Evolutionary conservation across 2,113 vertebrate genomes (phyloP), one percentile per base, ranked within the genome.

Genomic region (Ahaetulla prasina): DNA sequence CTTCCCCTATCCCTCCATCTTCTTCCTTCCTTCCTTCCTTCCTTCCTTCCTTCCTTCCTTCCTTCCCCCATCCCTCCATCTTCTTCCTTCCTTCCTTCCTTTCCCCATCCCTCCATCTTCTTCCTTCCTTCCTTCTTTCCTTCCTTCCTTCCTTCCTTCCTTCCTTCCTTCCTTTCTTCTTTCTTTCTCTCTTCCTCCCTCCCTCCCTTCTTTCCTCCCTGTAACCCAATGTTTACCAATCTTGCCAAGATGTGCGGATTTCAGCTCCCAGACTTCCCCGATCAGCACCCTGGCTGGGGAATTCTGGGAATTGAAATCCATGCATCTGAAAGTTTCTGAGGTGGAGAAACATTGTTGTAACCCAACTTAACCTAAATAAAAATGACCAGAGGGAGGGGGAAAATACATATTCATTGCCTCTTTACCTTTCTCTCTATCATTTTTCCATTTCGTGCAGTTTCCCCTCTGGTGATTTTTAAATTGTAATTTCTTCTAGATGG

Each of bases 1-100:
- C 16, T 8, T 20, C 1, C 6, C 2, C 22, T 0, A 6, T 7
- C 6, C 2, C 6, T 23, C 0, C 20, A 2, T 5, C 18, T 54
- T 4, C 0, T 5, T 54, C 3, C 1, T 9, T 49, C 20, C 2
- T 55, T 7, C 1, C 6, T 55, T 6, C 6, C 22, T 55, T 20
- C 6, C 11, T 63, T 12, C 11, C 27, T n/a, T 14, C 27, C 10
- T 63, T 27, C 27, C 11, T 5, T 25, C 10, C 27, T n/a, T 4
- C 57, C 9, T 11, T 3, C 57, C 57, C 12, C 52, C 12, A 11
- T 30, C 27, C 9, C 2, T 60, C 25, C 9, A 47, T 47, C 9
- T 27, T 11, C 27, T 14, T 63, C 11, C 57, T 30, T 63, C 11
- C 60, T 30, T 30, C 8, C 22, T 55, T 23, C 2, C 7, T 55